Percentiles rank a stretch among this genome's conserved stretches.
These are phyloP conservation scores for Lepidurus apus DNA, from an alignment of 1,140 invertebrate genomes.

Conservation along the genomic window DNA sequence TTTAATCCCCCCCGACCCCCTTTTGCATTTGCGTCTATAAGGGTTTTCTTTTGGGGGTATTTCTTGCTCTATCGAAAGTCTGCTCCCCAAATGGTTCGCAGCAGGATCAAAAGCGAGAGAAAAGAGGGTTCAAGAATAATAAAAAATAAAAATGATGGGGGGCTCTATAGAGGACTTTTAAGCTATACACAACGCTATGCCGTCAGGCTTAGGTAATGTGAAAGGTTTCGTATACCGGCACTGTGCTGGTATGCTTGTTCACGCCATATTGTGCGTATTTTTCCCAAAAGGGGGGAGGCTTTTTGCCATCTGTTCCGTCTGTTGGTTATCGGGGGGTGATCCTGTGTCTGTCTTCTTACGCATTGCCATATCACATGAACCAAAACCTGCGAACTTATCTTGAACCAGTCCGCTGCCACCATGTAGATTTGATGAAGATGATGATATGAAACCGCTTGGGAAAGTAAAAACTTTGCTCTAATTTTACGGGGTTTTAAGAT, in stretches of 20 bases:
- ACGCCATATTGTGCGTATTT: slow-evolving; percentile 10
- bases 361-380: background rate
- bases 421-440: background rate
- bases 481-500: too few relatives aligned
- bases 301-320: background rate
- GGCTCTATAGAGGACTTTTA: background rate
- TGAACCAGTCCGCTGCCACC: background rate
- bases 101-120: slow-evolving; percentile 12
- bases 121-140: background rate
- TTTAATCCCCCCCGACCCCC: background rate
- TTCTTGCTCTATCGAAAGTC: background rate
- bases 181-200: background rate
- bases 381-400: slow-evolving; percentile 8
- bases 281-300: background rate
- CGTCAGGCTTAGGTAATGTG: slow-evolving; percentile 1
- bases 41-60: background rate
- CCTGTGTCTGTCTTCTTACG: background rate
- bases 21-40: background rate
- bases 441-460: background rate
- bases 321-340: background rate
- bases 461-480: background rate
- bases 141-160: background rate
- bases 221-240: background rate
- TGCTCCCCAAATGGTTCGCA: background rate
- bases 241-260: slow-evolving; percentile 21